These are phyloP conservation scores for Saimiri boliviensis DNA, from an alignment of 2,113 vertebrate genomes.

Conservation along the genomic window DNA sequence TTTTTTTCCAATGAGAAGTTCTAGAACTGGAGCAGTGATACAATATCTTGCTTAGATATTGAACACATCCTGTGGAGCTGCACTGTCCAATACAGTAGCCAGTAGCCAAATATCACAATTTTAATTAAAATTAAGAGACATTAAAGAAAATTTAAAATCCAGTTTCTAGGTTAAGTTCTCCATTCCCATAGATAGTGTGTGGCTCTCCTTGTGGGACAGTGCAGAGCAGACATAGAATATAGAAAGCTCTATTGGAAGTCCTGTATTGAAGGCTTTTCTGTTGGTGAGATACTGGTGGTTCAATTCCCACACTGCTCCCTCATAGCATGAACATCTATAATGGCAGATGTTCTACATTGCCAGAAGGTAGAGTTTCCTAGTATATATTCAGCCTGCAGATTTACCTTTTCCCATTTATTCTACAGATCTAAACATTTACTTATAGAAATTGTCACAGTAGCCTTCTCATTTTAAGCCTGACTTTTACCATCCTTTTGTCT, in stretches of 20 bases:
- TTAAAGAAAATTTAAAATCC: not conserved
- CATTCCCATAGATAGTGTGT: not conserved
- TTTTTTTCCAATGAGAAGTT: not conserved
- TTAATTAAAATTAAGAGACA: not conserved
- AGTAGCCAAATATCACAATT: not conserved
- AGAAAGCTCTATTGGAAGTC: not conserved
- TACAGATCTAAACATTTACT: not conserved
- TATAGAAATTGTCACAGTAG: not conserved
- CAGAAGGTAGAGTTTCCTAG: not conserved
- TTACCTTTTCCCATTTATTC: not conserved
- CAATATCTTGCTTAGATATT: not conserved
- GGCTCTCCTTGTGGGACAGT: not conserved
- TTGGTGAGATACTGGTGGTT: not conserved
- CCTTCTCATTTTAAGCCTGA: not conserved
- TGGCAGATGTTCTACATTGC: not conserved
- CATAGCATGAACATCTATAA: accelerated
- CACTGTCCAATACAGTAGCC: not conserved
- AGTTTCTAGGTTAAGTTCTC: not conserved
- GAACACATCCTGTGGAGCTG: not conserved
- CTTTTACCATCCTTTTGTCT: not conserved
- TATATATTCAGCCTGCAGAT: not conserved
- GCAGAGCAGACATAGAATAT: not conserved
- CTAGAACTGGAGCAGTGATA: not conserved
- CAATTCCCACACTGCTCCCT: not conserved
- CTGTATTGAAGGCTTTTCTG: not conserved